Evolutionary conservation across 2,888 invertebrate species (phyloP), one percentile per base, ranked within the genome.

Genomic region (Dione vanillae): DNA sequence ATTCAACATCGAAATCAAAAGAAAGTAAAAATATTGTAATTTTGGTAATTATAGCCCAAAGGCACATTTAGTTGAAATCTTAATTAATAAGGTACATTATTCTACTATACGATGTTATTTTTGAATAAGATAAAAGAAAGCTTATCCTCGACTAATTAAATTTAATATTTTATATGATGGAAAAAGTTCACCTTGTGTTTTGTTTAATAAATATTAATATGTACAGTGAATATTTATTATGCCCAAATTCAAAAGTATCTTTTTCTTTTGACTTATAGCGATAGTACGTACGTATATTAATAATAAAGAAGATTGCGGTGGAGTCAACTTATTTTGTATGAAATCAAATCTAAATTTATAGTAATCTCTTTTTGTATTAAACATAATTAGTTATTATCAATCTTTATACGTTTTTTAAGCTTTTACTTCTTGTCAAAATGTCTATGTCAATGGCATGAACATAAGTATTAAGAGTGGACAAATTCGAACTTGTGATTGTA

Each of bases 1-100:
- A 68, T 69, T 45, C 16, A 16, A 47, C 67, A 45, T 56, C 62
- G 47, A 80, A 82, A 81, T 81, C 81, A 83, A 79, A 82, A 79
- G 82, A 80, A 82, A 45, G 45, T 45, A 70, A 64, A 66, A 67
- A 72, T 64, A 37, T 58, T 67, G 7, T 40, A 41, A 67, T 64
- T 67, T 56, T 67, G 73, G 74, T 76, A 75, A 77, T 78, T 75
- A 73, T 76, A 69, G 54, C 80, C 74, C 47, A 14, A 71, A 76
- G 80, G 76, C 70, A 69, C 40, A 71, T 74, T 73, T 68, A 70
- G 72, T 67, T 72, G 66, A 20, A 49, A 61, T 43, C 68, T 76
- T 80, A 81, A 82, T 84, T 80, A 79, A 77, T 71, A 76, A 67
- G 59, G 12, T 41, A 58, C 45, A 51, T 9, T 47, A 47, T 20